These are phyloP conservation scores for Drosophila formosana DNA, from an alignment of 2,888 invertebrate species.

Conservation along the genomic window DNA sequence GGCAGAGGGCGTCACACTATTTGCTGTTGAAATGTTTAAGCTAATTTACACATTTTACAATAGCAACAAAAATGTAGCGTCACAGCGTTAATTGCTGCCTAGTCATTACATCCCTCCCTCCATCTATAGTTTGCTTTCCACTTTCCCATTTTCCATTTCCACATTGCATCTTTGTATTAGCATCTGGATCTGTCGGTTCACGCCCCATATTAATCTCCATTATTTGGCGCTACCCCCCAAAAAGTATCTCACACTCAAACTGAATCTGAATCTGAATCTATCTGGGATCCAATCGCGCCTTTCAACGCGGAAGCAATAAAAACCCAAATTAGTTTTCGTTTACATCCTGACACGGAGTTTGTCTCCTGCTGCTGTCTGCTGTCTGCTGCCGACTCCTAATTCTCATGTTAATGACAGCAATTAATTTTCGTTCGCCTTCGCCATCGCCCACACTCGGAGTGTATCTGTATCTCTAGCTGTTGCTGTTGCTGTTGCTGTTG, in stretches of 20 bases:
- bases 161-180: slow-evolving; percentile 23
- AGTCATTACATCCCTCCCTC: slow-evolving; percentile 52
- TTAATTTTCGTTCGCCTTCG: slow-evolving; percentile 63
- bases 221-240: slow-evolving; percentile 46
- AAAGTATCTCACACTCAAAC: slow-evolving; percentile 18
- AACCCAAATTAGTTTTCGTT: slow-evolving; percentile 77
- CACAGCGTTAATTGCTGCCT: slow-evolving; percentile 69
- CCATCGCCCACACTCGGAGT: slow-evolving; percentile 38
- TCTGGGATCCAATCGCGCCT: slow-evolving; percentile 42
- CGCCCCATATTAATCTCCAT: slow-evolving; percentile 76
- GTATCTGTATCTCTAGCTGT: slow-evolving; percentile 8
- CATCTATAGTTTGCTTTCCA: background rate
- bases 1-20: slow-evolving; percentile 60
- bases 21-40: slow-evolving; percentile 69
- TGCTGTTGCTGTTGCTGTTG: slow-evolving; percentile 9
- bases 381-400: slow-evolving; percentile 44
- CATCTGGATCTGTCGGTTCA: slow-evolving; percentile 55
- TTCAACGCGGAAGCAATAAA: slow-evolving; percentile 80
- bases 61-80: slow-evolving; percentile 64
- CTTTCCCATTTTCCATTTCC: slow-evolving; percentile 5
- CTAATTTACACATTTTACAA: slow-evolving; percentile 75
- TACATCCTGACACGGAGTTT: slow-evolving; percentile 61
- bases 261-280: slow-evolving; percentile 11
- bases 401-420: slow-evolving; percentile 74
- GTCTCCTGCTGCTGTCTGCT: slow-evolving; percentile 20